A percentile compares a stretch with the other conserved stretches of the same genome.
Evolutionary conservation across 2,797 vertebrate species (phyloP).

Genomic region (Danio tinwini): DNA sequence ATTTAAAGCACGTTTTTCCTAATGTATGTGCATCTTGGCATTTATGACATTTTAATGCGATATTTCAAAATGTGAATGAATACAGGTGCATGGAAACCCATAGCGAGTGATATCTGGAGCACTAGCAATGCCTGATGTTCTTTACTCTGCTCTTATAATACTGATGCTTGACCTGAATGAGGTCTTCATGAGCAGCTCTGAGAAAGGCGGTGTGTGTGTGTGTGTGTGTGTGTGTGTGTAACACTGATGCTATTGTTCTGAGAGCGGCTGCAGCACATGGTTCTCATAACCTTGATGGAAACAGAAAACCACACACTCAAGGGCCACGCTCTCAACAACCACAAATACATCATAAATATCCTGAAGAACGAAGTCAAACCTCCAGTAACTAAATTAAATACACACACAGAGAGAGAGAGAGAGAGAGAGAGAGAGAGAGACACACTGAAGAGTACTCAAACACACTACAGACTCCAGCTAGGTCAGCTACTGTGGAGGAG

Average conservation of each 20-base stretch:
- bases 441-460: background rate
- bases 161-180: background rate
- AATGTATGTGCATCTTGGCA: no score
- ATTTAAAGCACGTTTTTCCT: no score
- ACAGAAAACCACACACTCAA: background rate
- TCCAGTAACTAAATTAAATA: background rate
- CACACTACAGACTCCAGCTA: background rate
- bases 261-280: slow-evolving; percentile 33
- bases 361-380: background rate
- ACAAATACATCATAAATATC: slow-evolving; percentile 4
- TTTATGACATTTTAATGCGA: no score
- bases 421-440: no score
- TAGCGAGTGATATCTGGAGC: no score
- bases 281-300: slow-evolving; percentile 41
- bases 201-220: background rate
- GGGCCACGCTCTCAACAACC: background rate
- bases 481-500: background rate
- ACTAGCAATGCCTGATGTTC: no score
- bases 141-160: no score
- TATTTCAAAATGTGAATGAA: no score
- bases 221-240: background rate
- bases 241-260: slow-evolving; percentile 53
- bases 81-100: no score
- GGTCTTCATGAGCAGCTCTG: background rate
- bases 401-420: no score